Evolutionary conservation across 2,888 invertebrate genomes (phyloP).

Genomic region (Ecdyonurus torrentis): DNA sequence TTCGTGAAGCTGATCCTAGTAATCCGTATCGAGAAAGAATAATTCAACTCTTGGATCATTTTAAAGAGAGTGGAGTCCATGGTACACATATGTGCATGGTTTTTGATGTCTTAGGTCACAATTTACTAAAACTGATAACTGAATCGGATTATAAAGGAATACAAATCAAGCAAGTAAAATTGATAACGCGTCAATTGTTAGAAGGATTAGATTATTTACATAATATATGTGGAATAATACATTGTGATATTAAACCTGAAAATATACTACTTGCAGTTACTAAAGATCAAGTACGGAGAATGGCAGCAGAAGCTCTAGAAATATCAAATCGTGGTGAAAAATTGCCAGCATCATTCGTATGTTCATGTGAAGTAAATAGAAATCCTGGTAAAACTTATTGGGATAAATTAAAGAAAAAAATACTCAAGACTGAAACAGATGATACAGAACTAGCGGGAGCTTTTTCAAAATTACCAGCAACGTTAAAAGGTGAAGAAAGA

Average conservation of each 20-base stretch:
- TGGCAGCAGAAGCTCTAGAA: conserved; percentile 39
- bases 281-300: conserved; percentile 28
- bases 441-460: conserved; percentile 30
- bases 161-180: conserved; percentile 25
- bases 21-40: conserved; percentile 35
- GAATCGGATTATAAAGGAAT: conserved; percentile 41
- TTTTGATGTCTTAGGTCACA: conserved; percentile 42
- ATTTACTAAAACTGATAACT: conserved; percentile 41
- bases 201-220: conserved; percentile 38
- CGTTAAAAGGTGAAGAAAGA: conserved; percentile 16
- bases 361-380: conserved; percentile 23
- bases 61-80: conserved; percentile 39
- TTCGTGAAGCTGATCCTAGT: conserved; percentile 32
- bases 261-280: conserved; percentile 34
- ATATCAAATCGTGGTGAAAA: conserved; percentile 36
- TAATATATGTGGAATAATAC: conserved; percentile 34
- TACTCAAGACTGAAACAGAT: conserved; percentile 39
- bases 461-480: conserved; percentile 34
- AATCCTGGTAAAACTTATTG: conserved; percentile 16
- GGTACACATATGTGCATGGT: conserved; percentile 43
- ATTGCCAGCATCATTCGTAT: conserved; percentile 30
- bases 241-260: conserved; percentile 28
- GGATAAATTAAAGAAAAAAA: conserved; percentile 30
- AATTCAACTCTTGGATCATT: conserved; percentile 40
- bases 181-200: conserved; percentile 35